A percentile compares a stretch with the other conserved stretches of the same genome.
phyloP scores from a whole-genome alignment of 1,140 invertebrate genomes.

The Lepidostoma basale region DNA sequence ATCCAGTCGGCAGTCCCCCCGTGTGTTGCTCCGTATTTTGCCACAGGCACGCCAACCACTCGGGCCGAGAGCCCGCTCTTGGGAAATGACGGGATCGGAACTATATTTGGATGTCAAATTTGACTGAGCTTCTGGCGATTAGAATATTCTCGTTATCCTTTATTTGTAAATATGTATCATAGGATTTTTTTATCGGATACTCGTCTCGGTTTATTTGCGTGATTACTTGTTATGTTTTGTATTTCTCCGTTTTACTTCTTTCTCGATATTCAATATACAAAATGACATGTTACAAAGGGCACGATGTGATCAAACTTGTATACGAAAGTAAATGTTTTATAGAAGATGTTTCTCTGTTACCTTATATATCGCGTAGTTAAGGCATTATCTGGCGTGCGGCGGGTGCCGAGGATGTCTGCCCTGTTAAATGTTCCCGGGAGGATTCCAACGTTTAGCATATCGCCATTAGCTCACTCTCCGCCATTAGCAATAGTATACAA shows the following conservation, averaged over 20 bases:
- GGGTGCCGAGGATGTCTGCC: not conserved
- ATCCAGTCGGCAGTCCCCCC: not conserved
- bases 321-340: slow-evolving; percentile 41
- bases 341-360: slow-evolving; percentile 34
- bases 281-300: slow-evolving; percentile 21
- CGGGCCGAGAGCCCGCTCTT: not conserved
- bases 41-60: slow-evolving; percentile 3
- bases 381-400: slow-evolving; percentile 21
- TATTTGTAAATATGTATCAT: slow-evolving; percentile 22
- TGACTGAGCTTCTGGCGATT: slow-evolving; percentile 40
- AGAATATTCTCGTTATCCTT: slow-evolving; percentile 4
- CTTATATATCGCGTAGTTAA: slow-evolving; percentile 24
- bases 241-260: not conserved
- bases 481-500: slow-evolving; percentile 46
- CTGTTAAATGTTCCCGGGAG: not conserved
- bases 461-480: slow-evolving; percentile 42
- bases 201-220: slow-evolving; percentile 3
- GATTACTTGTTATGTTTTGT: slow-evolving; percentile 14
- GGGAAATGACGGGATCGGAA: slow-evolving; percentile 15
- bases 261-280: slow-evolving; percentile 26
- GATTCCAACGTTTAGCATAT: slow-evolving; percentile 26
- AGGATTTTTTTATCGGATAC: slow-evolving; percentile 7
- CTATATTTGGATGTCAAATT: slow-evolving; percentile 40
- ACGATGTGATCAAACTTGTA: slow-evolving; percentile 42
- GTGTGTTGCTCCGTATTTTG: slow-evolving; percentile 18